A percentile compares a stretch with the other conserved stretches of the same genome.
phyloP scores from a whole-genome alignment of 2,888 invertebrate species.

The Drosophila histrio region DNA sequence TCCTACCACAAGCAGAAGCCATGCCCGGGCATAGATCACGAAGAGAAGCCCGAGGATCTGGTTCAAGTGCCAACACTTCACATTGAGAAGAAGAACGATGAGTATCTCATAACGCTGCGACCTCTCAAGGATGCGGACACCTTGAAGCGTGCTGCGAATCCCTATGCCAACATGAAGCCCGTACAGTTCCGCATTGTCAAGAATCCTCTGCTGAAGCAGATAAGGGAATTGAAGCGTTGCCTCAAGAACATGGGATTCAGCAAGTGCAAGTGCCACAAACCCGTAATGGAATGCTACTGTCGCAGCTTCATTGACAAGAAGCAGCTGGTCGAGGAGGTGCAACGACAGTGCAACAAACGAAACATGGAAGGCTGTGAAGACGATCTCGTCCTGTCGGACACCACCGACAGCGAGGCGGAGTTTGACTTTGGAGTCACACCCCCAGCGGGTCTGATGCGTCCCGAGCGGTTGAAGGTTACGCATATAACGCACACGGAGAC shows the following conservation, averaged over 20 bases:
- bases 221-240: conserved; percentile 86
- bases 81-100: conserved; percentile 88
- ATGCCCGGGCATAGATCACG: conserved; percentile 82
- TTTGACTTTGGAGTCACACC: conserved; percentile 90
- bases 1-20: conserved; percentile 58
- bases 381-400: conserved; percentile 78
- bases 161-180: conserved; percentile 89
- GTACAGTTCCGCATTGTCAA: conserved; percentile 88
- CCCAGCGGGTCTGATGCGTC: conserved; percentile 88
- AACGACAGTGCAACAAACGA: conserved; percentile 83
- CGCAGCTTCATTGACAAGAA: conserved; percentile 83
- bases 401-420: conserved; percentile 86
- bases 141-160: conserved; percentile 87
- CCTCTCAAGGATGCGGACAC: conserved; percentile 87
- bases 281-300: conserved; percentile 83
- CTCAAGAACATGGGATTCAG: conserved; percentile 86
- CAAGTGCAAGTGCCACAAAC: conserved; percentile 86
- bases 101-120: conserved; percentile 88
- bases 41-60: conserved; percentile 59
- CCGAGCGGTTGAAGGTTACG: conserved; percentile 85
- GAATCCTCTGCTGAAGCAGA: conserved; percentile 85
- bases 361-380: conserved; percentile 64
- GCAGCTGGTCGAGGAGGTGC: conserved; percentile 85
- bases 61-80: conserved; percentile 86
- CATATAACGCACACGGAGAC: conserved; percentile 86